Base-by-base conservation (phyloP, 1,140 invertebrate genomes). In the Apocrypta bakeri region DNA sequence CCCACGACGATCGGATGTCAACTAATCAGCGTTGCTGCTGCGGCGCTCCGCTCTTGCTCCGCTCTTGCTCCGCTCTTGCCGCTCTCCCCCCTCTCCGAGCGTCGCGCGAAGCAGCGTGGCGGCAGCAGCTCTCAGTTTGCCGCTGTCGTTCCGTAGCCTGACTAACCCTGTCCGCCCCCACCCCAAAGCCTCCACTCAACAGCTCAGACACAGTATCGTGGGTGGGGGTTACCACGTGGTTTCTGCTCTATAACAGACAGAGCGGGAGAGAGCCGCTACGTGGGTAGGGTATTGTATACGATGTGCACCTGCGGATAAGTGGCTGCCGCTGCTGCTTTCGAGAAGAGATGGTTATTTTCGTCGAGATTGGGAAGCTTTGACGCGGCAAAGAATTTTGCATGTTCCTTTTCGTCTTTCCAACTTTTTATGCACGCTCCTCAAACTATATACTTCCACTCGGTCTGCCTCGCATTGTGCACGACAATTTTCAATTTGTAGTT, bases 1-100 rank as follows among this genome's bases (percentile, higher is more conserved):
- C 79, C 82, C 48, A 74, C 87, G 82, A 86, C 88, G 90, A 86
- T 89, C 86, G 87, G 85, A 86, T 88, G 88, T 88, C 86, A 87
- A 91, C 91, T 92, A 88, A 91, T 86, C 85, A 85, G 68, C 72
- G 37, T 27, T 42, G 40, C 29, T 29, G 48, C 24, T 33, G 3
- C 33, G 33, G 24, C 12, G 63, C 61, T 17, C 75, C 68, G n/a
- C 61, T 40, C 24, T 40, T 7, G 48, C 21, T 56, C 74, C 11
- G 25, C 48, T 12, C 24, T 33, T 27, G 4, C 61, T 31, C 9
- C 31, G 29, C 25, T 31, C 31, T 31, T 61, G 27, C 31, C 63
- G 71, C 68, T 21, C 25, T 21, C 61, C 63, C 11, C 73, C 11
- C 29, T 21, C 25, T 66, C 29, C 6, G 0, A 25, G n/a, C n/a